Conservation (phyloP, 2,113 vertebrate species). For the Brienomyrus longianalis region DNA sequence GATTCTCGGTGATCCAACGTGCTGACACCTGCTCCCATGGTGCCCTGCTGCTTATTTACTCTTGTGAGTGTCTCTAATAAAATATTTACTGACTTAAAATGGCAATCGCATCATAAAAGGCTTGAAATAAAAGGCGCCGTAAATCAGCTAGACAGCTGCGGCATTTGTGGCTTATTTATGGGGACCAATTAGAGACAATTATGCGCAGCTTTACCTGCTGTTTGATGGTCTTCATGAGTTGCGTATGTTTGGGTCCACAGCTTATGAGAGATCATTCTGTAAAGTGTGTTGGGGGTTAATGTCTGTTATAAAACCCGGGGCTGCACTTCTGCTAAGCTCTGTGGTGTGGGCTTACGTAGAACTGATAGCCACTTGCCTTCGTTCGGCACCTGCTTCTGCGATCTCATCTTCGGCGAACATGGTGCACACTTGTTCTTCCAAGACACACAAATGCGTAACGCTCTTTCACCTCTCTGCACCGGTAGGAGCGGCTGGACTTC, state of each 20-base stretch:
- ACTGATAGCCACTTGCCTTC: background rate
- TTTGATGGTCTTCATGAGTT: background rate
- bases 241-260: background rate
- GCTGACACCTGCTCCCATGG: background rate
- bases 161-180: background rate
- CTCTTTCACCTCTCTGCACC: background rate
- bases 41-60: background rate
- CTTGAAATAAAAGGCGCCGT: background rate
- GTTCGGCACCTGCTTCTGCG: background rate
- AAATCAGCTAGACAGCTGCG: background rate
- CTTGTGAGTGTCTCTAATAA: background rate
- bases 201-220: background rate
- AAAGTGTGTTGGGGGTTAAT: background rate
- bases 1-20: background rate
- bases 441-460: background rate
- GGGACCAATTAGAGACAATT: background rate
- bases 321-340: background rate
- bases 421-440: background rate
- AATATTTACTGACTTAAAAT: constrained; percentile 3
- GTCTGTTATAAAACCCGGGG: background rate
- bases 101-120: constrained; percentile 3
- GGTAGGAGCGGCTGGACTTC: background rate
- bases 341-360: background rate
- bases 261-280: background rate
- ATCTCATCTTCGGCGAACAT: background rate